These are phyloP conservation scores for Steatornis caripensis DNA, from an alignment of 2,113 vertebrate species.

Conservation along the genomic window DNA sequence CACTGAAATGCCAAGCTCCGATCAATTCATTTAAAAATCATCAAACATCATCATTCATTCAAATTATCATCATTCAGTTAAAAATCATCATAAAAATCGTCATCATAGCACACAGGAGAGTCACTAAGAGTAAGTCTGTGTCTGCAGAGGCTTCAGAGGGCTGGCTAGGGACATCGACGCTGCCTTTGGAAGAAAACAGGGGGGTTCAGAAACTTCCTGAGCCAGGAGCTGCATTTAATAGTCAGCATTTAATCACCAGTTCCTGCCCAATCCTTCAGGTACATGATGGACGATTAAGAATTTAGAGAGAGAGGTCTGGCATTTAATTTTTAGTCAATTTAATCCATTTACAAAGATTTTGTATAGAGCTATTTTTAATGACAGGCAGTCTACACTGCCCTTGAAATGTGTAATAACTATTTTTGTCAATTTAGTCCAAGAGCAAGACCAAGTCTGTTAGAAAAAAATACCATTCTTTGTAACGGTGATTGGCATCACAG, in stretches of 20 bases:
- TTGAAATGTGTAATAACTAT: not conserved
- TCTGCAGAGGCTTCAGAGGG: not conserved
- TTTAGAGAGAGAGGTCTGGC: not conserved
- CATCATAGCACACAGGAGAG: not conserved
- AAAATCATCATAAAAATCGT: not conserved
- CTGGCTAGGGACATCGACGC: fast-evolving
- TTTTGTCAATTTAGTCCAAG: not conserved
- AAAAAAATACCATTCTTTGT: not conserved
- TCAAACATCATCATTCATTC: too few species aligned
- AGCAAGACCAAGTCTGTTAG: not conserved
- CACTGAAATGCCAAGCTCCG: not conserved
- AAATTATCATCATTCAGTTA: too few species aligned
- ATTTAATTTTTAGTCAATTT: not conserved
- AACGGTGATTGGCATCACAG: not conserved
- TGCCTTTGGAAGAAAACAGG: not conserved
- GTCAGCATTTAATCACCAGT: not conserved
- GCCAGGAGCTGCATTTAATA: not conserved
- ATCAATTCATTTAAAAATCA: not conserved
- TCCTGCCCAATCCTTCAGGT: not conserved
- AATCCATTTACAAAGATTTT: not conserved
- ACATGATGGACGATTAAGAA: fast-evolving
- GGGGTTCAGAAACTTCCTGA: not conserved
- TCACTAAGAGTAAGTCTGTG: not conserved
- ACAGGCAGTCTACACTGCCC: not conserved
- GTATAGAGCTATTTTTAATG: not conserved